Percentiles rank a stretch among this genome's conserved stretches.
These are phyloP conservation scores for Nerophis ophidion DNA, from an alignment of 2,113 vertebrate species.

Conservation along the genomic window DNA sequence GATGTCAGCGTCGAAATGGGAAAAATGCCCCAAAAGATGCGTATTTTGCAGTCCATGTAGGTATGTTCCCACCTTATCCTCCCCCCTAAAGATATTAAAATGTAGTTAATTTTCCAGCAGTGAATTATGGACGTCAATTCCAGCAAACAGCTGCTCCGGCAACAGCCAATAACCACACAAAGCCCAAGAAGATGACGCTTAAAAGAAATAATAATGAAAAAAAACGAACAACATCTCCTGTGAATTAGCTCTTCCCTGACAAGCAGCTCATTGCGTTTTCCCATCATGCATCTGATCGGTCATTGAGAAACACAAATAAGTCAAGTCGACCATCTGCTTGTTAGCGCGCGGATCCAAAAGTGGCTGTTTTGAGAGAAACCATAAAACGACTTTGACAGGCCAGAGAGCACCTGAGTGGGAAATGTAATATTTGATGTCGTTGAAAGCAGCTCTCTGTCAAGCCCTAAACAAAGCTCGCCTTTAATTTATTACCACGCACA, in stretches of 20 bases:
- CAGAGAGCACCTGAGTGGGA: conserved; percentile 94
- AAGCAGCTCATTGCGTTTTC: conserved; percentile 99
- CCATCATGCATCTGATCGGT: conserved; percentile 99
- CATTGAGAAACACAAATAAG: conserved; percentile 99
- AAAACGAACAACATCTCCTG: conserved; percentile 72
- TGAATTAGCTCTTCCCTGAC: conserved; percentile 91
- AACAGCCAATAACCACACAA: conserved; percentile 76
- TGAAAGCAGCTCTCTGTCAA: conserved; percentile 91
- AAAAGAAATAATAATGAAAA: conserved; percentile 38
- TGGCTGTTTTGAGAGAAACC: conserved; percentile 99
- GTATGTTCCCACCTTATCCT: too few relatives aligned
- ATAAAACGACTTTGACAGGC: conserved; percentile 96
- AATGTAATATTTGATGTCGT: conserved; percentile 95
- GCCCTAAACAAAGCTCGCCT: conserved; percentile 88
- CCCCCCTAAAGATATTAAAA: neutral
- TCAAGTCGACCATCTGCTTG: conserved; percentile 99
- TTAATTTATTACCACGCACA: conserved; percentile 93
- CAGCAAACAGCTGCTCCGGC: conserved; percentile 76
- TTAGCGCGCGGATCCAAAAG: conserved; percentile 98
- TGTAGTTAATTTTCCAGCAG: conserved; percentile 43
- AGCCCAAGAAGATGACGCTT: conserved; percentile 33
- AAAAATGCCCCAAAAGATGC: too few relatives aligned
- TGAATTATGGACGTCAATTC: conserved; percentile 76
- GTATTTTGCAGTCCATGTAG: too few relatives aligned
- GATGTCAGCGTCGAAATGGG: too few relatives aligned